These are phyloP conservation scores for Lamprologus sp. DNA, from an alignment of 2,113 vertebrate genomes.

Conservation along the genomic window DNA sequence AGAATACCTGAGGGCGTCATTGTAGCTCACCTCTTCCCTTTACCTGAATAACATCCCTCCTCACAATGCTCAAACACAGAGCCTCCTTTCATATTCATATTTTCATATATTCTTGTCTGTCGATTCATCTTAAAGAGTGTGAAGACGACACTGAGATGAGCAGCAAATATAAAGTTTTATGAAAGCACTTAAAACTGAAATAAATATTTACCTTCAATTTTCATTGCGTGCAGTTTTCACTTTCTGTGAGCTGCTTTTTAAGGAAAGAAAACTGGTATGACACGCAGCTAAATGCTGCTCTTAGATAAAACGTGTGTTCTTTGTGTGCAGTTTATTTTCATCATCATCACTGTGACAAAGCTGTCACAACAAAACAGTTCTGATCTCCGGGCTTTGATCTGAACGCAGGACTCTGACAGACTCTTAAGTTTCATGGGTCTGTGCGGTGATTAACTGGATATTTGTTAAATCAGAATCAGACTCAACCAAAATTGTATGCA, in stretches of 20 bases:
- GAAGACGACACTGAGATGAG: neutral
- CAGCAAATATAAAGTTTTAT: neutral
- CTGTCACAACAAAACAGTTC: rapidly evolving
- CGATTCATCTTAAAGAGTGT: neutral
- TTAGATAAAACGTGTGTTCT: rapidly evolving
- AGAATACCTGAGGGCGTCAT: neutral
- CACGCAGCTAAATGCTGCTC: neutral
- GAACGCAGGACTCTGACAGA: no score
- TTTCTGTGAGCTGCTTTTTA: neutral
- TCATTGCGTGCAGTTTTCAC: rapidly evolving
- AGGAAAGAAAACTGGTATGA: neutral
- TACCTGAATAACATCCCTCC: no score
- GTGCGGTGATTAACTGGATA: no score
- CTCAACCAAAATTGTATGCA: no score
- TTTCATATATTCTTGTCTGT: rapidly evolving
- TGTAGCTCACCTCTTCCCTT: neutral
- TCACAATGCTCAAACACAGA: no score
- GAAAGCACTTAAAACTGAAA: neutral
- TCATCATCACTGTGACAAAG: neutral
- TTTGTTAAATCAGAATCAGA: no score
- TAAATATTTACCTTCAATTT: neutral
- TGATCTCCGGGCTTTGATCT: no score
- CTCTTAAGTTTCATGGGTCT: no score
- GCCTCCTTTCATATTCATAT: neutral
- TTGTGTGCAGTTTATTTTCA: rapidly evolving